Percentiles rank a stretch among this genome's conserved stretches.
Evolutionary conservation across 2,797 vertebrate genomes (phyloP).

Genomic region (Synaphobranchus kaupii): DNA sequence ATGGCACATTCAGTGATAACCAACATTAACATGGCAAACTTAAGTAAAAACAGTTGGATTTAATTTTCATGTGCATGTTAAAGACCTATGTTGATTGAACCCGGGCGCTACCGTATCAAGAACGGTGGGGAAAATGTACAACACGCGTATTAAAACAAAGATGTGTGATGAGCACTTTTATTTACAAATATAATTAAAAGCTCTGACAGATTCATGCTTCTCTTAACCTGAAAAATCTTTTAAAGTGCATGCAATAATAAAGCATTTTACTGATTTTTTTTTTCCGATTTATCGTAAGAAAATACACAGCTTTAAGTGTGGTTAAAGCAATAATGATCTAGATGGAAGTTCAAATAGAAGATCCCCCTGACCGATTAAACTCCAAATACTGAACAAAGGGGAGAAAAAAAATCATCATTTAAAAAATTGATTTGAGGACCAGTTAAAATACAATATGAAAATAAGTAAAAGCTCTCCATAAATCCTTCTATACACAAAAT

Average conservation of each 20-base stretch:
- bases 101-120: background rate
- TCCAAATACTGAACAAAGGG: conserved; percentile 76
- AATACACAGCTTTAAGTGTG: conserved; percentile 92
- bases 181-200: conserved; percentile 99
- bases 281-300: conserved; percentile 85
- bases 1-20: background rate
- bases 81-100: background rate
- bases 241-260: conserved; percentile 99
- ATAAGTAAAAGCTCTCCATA: conserved; percentile 99
- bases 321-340: conserved; percentile 76
- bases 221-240: conserved; percentile 89
- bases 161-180: conserved; percentile 94
- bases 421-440: conserved; percentile 85
- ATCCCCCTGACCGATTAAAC: conserved; percentile 73
- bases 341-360: conserved; percentile 63
- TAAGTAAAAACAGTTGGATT: background rate
- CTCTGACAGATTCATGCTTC: conserved; percentile 96
- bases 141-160: conserved; percentile 9
- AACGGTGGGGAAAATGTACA: background rate
- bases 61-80: background rate
- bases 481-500: conserved; percentile 99
- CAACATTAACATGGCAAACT: background rate
- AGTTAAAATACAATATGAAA: conserved; percentile 99
- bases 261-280: conserved; percentile 81
- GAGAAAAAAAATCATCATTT: conserved; percentile 74